These are phyloP conservation scores for Nebria brevicollis DNA, from an alignment of 2,888 invertebrate species.

Conservation along the genomic window DNA sequence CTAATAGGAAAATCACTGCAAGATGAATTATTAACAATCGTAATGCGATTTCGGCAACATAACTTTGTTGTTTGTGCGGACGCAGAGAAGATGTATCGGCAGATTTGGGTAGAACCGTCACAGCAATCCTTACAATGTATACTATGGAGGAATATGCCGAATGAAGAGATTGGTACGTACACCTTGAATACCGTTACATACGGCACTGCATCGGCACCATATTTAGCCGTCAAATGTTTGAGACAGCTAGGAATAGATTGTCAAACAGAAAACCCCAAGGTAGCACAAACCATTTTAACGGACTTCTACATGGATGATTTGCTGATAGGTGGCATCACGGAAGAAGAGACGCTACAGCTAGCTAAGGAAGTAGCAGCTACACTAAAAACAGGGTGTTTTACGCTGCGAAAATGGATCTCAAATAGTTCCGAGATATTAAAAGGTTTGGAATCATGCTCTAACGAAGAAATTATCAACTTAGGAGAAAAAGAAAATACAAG, in stretches of 20 bases:
- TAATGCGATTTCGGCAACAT: too few species aligned
- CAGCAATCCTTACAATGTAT: not conserved
- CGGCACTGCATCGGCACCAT: slow-evolving; percentile 5
- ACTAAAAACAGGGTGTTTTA: not conserved
- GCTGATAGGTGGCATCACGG: not conserved
- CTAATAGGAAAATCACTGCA: too few species aligned
- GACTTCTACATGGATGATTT: not conserved
- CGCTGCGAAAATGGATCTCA: not conserved
- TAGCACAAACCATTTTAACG: not conserved
- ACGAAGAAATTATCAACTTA: not conserved
- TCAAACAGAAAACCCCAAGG: not conserved
- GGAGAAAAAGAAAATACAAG: not conserved
- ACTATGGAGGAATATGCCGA: not conserved
- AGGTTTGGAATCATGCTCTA: not conserved
- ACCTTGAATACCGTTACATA: not conserved
- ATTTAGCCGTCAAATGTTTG: not conserved
- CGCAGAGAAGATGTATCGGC: not conserved
- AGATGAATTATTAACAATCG: too few species aligned
- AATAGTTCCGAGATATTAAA: not conserved
- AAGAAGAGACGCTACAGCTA: not conserved
- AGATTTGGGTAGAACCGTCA: not conserved
- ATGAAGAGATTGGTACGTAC: not conserved
- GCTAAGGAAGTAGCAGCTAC: not conserved
- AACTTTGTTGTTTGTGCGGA: not conserved
- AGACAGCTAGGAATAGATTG: not conserved